Percentiles rank a stretch among this genome's conserved stretches.
Conservation (phyloP, 2,113 vertebrate genomes). For the Diphyllodes magnificus region DNA sequence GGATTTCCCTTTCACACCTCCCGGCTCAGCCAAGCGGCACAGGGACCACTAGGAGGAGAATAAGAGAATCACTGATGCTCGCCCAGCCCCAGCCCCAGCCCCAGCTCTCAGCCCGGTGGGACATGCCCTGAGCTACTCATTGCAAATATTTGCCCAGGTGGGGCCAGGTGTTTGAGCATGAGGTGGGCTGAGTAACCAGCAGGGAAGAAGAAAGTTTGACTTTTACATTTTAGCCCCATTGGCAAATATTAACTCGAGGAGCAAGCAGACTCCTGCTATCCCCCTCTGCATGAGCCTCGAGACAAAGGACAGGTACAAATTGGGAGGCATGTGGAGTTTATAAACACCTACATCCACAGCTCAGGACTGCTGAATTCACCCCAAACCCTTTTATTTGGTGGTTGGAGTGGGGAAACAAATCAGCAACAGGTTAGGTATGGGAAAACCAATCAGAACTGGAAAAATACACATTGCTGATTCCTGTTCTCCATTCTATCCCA, state of each 20-base stretch:
- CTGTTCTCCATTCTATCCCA: not conserved
- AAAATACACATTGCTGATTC: not conserved
- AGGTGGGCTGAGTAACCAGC: not conserved
- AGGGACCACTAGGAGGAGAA: not conserved
- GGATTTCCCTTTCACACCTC: not conserved
- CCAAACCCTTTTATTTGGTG: not conserved
- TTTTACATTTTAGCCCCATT: not conserved
- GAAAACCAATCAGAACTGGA: not conserved
- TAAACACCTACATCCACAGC: not conserved
- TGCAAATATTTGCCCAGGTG: conserved; percentile 19
- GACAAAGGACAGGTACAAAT: not conserved
- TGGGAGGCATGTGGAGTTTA: not conserved
- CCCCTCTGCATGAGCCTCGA: accelerated
- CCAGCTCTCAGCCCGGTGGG: not conserved
- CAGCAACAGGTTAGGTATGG: accelerated
- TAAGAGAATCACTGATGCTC: not conserved
- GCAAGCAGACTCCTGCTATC: accelerated
- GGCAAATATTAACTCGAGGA: not conserved
- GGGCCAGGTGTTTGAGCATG: not conserved
- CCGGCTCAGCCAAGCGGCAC: accelerated
- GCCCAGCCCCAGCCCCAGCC: not conserved
- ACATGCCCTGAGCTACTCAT: not conserved
- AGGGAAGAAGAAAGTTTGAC: not conserved
- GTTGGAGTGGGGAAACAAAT: not conserved
- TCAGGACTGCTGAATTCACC: not conserved